Percentiles rank a stretch among this genome's conserved stretches.
Conservation (phyloP, 2,797 vertebrate genomes). For the Sebastes vulpes region DNA sequence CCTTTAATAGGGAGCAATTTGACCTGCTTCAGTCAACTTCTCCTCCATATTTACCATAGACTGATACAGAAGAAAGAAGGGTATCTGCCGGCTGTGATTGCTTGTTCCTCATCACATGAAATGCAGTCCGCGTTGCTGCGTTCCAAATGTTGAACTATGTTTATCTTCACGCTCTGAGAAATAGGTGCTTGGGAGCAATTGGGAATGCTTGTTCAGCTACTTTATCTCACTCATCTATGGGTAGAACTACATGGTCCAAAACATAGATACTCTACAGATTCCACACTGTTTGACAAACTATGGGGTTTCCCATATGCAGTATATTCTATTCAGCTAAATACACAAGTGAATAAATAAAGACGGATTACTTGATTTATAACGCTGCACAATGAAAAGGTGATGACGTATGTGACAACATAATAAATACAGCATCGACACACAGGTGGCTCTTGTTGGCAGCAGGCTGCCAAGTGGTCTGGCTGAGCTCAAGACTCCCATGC, state of each 20-base stretch:
- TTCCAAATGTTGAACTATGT: too few relatives aligned
- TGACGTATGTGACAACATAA: background rate
- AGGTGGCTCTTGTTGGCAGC: conserved; percentile 36
- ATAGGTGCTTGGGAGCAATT: background rate
- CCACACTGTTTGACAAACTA: background rate
- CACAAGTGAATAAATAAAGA: background rate
- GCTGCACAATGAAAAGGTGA: background rate
- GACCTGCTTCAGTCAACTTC: too few relatives aligned
- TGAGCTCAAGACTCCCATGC: conserved; percentile 42
- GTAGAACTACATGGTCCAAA: background rate
- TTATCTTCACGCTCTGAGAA: background rate
- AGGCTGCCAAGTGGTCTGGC: conserved; percentile 26
- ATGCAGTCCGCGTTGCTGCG: too few relatives aligned
- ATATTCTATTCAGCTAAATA: background rate
- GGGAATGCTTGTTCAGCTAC: background rate
- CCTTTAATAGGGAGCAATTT: too few relatives aligned
- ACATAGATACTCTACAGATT: background rate
- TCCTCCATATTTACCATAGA: too few relatives aligned
- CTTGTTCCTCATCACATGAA: too few relatives aligned
- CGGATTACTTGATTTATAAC: background rate
- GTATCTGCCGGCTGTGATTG: too few relatives aligned
- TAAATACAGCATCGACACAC: background rate
- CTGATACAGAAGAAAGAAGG: too few relatives aligned
- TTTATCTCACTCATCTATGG: background rate
- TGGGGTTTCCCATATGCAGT: background rate